Percentiles rank a stretch among this genome's conserved stretches.
phyloP scores from a whole-genome alignment of 2,888 invertebrate genomes.

The Latheticus oryzae region DNA sequence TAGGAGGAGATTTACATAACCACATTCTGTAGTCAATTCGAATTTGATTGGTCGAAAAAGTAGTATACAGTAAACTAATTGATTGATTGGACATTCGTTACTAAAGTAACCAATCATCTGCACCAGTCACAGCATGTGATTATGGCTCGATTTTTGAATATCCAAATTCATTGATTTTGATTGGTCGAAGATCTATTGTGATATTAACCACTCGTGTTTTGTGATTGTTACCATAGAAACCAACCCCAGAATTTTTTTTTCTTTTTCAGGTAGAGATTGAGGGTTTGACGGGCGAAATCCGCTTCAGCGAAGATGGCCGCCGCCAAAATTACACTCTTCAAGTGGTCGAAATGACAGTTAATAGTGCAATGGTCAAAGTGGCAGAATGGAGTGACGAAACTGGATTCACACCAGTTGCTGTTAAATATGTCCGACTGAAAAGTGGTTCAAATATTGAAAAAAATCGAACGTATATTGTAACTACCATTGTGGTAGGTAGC shows the following conservation, averaged over 20 bases:
- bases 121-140: too few relatives aligned
- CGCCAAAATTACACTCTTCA: constrained; percentile 90
- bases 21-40: too few relatives aligned
- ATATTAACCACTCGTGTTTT: too few relatives aligned
- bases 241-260: neutral
- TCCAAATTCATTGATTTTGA: too few relatives aligned
- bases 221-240: neutral
- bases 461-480: constrained; percentile 89
- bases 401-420: constrained; percentile 79
- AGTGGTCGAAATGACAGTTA: constrained; percentile 93
- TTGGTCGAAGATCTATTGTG: too few relatives aligned
- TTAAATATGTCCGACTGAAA: constrained; percentile 80
- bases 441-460: constrained; percentile 80
- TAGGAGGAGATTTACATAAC: too few relatives aligned
- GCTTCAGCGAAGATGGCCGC: constrained; percentile 90
- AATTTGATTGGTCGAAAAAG: too few relatives aligned
- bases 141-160: too few relatives aligned
- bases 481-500: constrained; percentile 78
- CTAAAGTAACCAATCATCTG: too few relatives aligned
- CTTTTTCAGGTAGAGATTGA: constrained; percentile 85
- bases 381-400: constrained; percentile 88
- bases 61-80: too few relatives aligned
- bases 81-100: too few relatives aligned
- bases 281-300: constrained; percentile 90
- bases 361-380: constrained; percentile 92